Base-by-base conservation (phyloP, 2,113 vertebrate species). In the Trematomus loennbergii region DNA sequence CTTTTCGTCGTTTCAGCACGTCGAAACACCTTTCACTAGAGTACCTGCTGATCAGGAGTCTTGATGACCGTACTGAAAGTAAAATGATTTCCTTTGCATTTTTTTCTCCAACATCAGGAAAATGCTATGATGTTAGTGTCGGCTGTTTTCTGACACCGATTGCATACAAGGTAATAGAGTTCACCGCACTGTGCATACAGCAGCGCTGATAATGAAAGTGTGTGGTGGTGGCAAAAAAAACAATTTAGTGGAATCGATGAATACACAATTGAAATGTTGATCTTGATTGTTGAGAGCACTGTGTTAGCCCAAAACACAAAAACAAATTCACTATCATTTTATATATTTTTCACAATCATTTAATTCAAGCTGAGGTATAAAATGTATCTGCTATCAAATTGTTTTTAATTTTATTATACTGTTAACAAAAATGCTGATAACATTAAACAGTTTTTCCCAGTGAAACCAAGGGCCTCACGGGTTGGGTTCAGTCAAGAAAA, bases 81-180 rank as follows among this genome's bases (percentile, higher is more conserved):
- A 86, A 92, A 89, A 90, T 89, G 86, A 88, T 90, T 93, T 84
- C 73, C 87, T 50, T 90, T 91, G 89, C 92, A 89, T 85, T 91
- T 92, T 78, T 86, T 88, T 64, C 75, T 46, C 77, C 22, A 22
- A 87, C 89, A 91, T 90, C 87, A 92, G 88, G 86, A 78, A 90
- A 92, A 92, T 88, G 87, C 75, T 67, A 52, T 52, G 78, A 70
- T 67, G 85, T 72, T 67, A 53, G 83, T 25, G 75, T 79, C 46
- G 76, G 86, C 85, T 86, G 83, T 88, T 91, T 88, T 85, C 68
- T 64, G 49, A 63, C 70, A 63, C 63, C 78, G 80, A 91, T 82
- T 87, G 81, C 79, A 75, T 65, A 74, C 67, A 73, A 70, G 73
- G 60, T 79, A 65, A 80, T 79, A 65, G 66, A 86, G 85, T 75